Evolutionary conservation across 1,140 invertebrate genomes (phyloP).

Genomic region (Hestina assimilis): DNA sequence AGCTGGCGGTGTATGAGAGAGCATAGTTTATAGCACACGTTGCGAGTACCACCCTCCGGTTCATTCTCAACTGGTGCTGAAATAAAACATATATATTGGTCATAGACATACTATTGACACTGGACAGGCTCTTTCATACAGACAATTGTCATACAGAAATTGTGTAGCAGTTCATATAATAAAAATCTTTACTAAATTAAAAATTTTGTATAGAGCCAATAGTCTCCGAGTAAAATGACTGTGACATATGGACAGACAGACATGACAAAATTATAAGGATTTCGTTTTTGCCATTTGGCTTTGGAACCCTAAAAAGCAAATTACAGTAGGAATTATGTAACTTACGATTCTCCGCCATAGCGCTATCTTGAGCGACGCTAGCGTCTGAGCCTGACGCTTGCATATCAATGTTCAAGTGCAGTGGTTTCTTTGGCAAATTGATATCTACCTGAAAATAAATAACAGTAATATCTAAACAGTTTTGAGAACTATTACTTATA

Average conservation of each 20-base stretch:
- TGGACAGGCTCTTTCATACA: too few species aligned
- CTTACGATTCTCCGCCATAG: constrained; percentile 47
- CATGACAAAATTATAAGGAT: too few species aligned
- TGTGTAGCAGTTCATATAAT: too few species aligned
- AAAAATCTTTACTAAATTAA: too few species aligned
- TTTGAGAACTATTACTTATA: too few species aligned
- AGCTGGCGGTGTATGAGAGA: constrained; percentile 86
- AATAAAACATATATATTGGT: background rate
- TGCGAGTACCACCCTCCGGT: constrained; percentile 60
- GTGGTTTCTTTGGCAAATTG: constrained; percentile 43
- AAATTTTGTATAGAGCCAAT: too few species aligned
- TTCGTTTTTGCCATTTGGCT: too few species aligned
- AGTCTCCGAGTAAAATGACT: too few species aligned
- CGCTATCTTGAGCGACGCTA: constrained; percentile 26
- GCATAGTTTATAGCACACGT: constrained; percentile 86
- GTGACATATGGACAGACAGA: too few species aligned
- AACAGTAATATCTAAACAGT: too few species aligned
- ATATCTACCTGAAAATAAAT: constrained; percentile 45
- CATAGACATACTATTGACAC: background rate
- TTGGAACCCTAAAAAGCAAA: too few species aligned
- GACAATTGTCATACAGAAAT: too few species aligned
- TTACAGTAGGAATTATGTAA: background rate
- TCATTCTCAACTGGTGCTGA: constrained; percentile 37
- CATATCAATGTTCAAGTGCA: constrained; percentile 46
- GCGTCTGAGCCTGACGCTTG: constrained; percentile 48